Base-by-base conservation (phyloP, 2,113 vertebrate species). In the Setophaga kirtlandii region DNA sequence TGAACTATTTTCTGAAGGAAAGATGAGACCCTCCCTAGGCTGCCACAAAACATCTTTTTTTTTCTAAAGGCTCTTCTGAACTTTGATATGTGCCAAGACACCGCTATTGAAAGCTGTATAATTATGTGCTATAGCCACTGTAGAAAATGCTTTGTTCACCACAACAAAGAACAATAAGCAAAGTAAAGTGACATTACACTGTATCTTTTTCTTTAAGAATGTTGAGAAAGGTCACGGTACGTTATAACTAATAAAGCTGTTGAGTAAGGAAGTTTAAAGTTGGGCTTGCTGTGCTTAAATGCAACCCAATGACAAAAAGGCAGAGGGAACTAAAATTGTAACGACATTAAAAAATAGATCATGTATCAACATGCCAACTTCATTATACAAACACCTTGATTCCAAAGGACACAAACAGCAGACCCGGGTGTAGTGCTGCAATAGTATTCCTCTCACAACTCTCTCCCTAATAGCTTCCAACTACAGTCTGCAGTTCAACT, bases 21-120 rank as follows among this genome's bases (percentile, higher is more conserved):
- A 99, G 99, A 98, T 98, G 99, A 99, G 98, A 99, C 98, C 98
- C 98, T 99, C 98, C 98, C 98, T 98, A 98, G 98, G 98, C 98
- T 98, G 98, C 98, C 98, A 99, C 99, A 99, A 99, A 99, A 99
- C 98, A 98, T 98, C 98, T 98, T 98, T 99, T 98, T 98, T 98
- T 97, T 98, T 97, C 97, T 98, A 98, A 98, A 98, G 98, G 97
- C 98, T 98, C 98, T 97, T 98, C 98, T 98, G 98, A 98, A 98
- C 98, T 98, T 98, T 98, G 98, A 98, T 98, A 98, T 98, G 98
- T 98, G 97, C 98, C 97, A 98, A 98, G 98, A 98, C 98, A 98
- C 97, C 95, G 97, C 98, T 98, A 98, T 98, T 98, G 98, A 98
- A 98, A 98, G 98, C 98, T 97, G 98, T 98, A 98, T 98, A 98